Evolutionary conservation across 2,797 vertebrate genomes (phyloP).

Genomic region (Antennarius maculatus): DNA sequence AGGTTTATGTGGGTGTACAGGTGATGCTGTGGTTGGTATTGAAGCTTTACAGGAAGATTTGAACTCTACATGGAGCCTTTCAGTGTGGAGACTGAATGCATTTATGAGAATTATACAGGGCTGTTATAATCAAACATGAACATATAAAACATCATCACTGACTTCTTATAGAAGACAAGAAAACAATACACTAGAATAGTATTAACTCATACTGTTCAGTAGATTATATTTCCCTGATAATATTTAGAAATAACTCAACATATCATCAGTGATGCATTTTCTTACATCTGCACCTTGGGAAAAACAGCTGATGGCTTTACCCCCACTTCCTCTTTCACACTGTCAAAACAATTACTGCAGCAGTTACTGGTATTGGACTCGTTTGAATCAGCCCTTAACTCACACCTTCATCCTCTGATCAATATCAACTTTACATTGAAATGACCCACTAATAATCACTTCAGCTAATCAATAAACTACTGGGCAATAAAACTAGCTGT

Average conservation of each 20-base stretch:
- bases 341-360: constrained; percentile 26
- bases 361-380: constrained; percentile 49
- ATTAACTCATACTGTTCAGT: too few species aligned
- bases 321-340: neutral
- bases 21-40: too few species aligned
- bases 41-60: too few species aligned
- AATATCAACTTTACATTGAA: constrained; percentile 40
- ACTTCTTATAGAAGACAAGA: too few species aligned
- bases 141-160: too few species aligned
- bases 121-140: too few species aligned
- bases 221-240: too few species aligned
- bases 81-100: too few species aligned
- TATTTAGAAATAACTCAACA: neutral
- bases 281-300: neutral
- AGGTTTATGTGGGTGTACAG: too few species aligned
- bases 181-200: too few species aligned
- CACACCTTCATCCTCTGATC: constrained; percentile 24
- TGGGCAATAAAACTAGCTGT: constrained; percentile 19
- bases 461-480: constrained; percentile 47
- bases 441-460: constrained; percentile 47
- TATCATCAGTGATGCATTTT: neutral
- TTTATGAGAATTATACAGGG: too few species aligned
- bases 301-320: constrained; percentile 12
- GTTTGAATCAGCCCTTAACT: constrained; percentile 47
- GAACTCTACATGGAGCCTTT: too few species aligned